A percentile compares a stretch with the other conserved stretches of the same genome.
Conservation (phyloP, 2,888 invertebrate genomes). For the Yponomeuta plumbellus region DNA sequence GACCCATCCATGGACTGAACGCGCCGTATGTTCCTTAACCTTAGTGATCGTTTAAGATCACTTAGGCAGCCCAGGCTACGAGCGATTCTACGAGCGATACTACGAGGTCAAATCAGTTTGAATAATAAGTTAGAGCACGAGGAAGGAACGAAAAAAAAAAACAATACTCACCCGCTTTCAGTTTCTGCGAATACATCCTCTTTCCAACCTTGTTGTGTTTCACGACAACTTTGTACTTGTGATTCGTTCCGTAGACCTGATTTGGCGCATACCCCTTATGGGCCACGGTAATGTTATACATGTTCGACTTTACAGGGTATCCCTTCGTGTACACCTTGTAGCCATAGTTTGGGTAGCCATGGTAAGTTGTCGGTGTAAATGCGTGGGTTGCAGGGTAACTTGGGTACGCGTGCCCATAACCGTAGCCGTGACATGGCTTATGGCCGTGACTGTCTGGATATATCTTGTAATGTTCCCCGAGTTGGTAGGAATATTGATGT, state of each 20-base stretch:
- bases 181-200: constrained; percentile 38
- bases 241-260: constrained; percentile 45
- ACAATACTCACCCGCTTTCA: constrained; percentile 39
- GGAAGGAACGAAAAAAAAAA: no score
- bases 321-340: constrained; percentile 17
- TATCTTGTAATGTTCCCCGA: constrained; percentile 22
- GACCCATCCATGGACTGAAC: no score
- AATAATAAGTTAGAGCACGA: no score
- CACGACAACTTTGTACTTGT: constrained; percentile 53
- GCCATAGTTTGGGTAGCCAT: constrained; percentile 3
- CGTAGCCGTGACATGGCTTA: constrained; percentile 17
- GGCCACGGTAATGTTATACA: constrained; percentile 19
- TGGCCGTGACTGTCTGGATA: constrained; percentile 19
- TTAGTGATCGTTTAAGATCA: no score
- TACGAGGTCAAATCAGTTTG: no score
- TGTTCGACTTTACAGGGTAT: constrained; percentile 2
- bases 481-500: constrained; percentile 15
- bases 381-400: constrained; percentile 16
- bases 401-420: constrained; percentile 7
- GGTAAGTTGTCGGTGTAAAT: background rate
- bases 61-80: no score
- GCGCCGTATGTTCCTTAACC: no score
- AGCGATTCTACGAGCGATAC: no score
- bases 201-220: constrained; percentile 38
- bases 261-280: constrained; percentile 45